Base-by-base conservation (phyloP, 2,113 vertebrate species). In the Xenopus borealis region DNA sequence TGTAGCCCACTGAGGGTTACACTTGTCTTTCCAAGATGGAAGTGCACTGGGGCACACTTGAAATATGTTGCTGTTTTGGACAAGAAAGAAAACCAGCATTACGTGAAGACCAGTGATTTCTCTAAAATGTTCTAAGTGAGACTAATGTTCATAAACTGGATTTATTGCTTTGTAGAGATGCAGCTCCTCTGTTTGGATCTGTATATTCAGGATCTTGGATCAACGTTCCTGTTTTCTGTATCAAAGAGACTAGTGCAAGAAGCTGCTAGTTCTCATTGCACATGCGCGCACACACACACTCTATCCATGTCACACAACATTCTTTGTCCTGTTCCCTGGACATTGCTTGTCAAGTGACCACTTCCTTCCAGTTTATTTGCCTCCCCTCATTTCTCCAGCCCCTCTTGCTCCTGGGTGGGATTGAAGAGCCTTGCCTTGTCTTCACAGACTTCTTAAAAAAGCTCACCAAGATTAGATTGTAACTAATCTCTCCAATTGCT, bases 321-420 rank as follows among this genome's bases (percentile, higher is more conserved):
- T 33, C 67, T 77, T 33, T 69, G 59, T 77, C 61, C 74, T 64
- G 59, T 68, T 70, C 70, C 59, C 66, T 77, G 74, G 74, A 63
- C 67, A 64, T 70, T 70, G 74, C 74, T 70, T 77, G 74, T 77
- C 74, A 70, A 77, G 74, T 77, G 66, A 77, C 58, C 74, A 77
- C 61, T 77, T 57, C 61, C 74, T 75, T 69, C 66, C 58, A 70
- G 66, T 70, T 63, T 77, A n/a, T 23, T 70, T 19, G 45, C 66
- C 67, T 64, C 19, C 66, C 58, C 66, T 12, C 66, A 66, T 68
- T 55, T 75, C 58, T 58, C 27, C 61, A 63, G 61, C 74, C 66
- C 66, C 33, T 23, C 12, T 33, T 55, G 16, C 17, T 44, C 23
- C 64, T 53, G 30, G 40, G 61, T 50, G 19, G 62, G 58, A 47